These are phyloP conservation scores for Scaptomyza hsui DNA, from an alignment of 1,140 invertebrate species.

Conservation along the genomic window DNA sequence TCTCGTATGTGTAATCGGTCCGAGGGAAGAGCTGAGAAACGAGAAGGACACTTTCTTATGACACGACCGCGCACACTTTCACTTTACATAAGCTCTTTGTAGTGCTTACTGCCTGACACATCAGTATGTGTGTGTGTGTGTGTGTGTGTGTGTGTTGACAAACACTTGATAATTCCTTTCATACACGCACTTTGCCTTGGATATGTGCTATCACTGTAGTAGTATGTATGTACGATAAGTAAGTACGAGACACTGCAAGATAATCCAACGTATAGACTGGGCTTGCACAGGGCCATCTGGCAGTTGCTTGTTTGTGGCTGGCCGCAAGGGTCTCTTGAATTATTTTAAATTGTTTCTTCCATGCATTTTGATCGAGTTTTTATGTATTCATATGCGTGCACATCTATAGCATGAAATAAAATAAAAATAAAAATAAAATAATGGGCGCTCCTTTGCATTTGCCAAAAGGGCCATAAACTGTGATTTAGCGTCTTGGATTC, in stretches of 20 bases:
- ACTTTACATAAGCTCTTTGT: slow-evolving; percentile 78
- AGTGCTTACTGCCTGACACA: slow-evolving; percentile 51
- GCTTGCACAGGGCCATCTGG: slow-evolving; percentile 23
- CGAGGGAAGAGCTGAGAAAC: slow-evolving; percentile 5
- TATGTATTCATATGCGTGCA: slow-evolving; percentile 62
- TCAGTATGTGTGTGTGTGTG: slow-evolving; percentile 18
- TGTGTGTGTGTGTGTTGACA: slow-evolving; percentile 56
- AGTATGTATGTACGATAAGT: slow-evolving; percentile 31
- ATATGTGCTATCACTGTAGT: slow-evolving; percentile 24
- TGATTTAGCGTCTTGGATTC: slow-evolving; percentile 46
- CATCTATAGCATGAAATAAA: slow-evolving; percentile 47
- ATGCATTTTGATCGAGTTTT: slow-evolving; percentile 47
- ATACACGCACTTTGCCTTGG: slow-evolving; percentile 75
- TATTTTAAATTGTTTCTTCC: slow-evolving; percentile 73
- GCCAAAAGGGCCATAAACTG: slow-evolving; percentile 49
- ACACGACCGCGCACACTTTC: slow-evolving; percentile 77
- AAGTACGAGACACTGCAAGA: slow-evolving; percentile 56
- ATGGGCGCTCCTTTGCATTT: slow-evolving; percentile 31
- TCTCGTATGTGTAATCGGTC: slow-evolving; percentile 53
- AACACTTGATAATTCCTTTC: slow-evolving; percentile 80
- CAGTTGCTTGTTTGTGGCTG: slow-evolving; percentile 51
- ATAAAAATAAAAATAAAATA: slow-evolving; percentile 47
- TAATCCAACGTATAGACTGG: slow-evolving; percentile 43
- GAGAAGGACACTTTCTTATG: slow-evolving; percentile 66
- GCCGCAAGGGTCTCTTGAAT: slow-evolving; percentile 68